Evolutionary conservation across 1,140 invertebrate genomes (phyloP).

Genomic region (Homarus americanus): DNA sequence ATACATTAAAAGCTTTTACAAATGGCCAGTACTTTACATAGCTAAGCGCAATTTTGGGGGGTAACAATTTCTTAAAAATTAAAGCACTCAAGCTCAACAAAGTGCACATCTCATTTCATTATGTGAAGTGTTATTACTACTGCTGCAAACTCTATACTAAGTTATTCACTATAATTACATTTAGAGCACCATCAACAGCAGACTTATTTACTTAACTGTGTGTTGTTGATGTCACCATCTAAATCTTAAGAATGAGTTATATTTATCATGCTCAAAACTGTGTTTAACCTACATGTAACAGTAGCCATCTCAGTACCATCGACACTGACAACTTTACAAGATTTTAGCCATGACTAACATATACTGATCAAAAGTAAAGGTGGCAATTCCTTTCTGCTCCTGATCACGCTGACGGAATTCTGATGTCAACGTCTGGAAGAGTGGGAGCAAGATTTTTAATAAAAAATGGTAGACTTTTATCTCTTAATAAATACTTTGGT

Average conservation of each 20-base stretch:
- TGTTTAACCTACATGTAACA: slow-evolving; percentile 7
- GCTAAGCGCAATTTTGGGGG: too few species aligned
- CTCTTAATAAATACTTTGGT: neutral
- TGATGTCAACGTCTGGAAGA: slow-evolving; percentile 80
- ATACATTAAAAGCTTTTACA: too few species aligned
- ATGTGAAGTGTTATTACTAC: too few species aligned
- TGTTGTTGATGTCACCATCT: neutral
- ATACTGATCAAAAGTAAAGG: slow-evolving; percentile 83
- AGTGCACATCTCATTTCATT: too few species aligned
- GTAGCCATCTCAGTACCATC: neutral
- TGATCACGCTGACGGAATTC: slow-evolving; percentile 80
- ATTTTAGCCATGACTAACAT: slow-evolving; percentile 81
- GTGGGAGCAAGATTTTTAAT: slow-evolving; percentile 25
- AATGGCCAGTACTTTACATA: too few species aligned
- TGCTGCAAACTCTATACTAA: too few species aligned
- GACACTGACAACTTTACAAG: slow-evolving; percentile 22
- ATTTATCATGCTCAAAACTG: slow-evolving; percentile 2
- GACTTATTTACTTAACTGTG: neutral
- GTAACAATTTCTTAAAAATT: too few species aligned
- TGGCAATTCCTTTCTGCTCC: slow-evolving; percentile 81
- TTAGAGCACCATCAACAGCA: neutral
- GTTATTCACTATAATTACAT: neutral
- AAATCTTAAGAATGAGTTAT: neutral
- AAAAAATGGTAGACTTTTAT: slow-evolving; percentile 4
- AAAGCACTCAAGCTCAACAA: too few species aligned